Conservation (phyloP, 2,113 vertebrate genomes). For the Chionodraco myersi region DNA sequence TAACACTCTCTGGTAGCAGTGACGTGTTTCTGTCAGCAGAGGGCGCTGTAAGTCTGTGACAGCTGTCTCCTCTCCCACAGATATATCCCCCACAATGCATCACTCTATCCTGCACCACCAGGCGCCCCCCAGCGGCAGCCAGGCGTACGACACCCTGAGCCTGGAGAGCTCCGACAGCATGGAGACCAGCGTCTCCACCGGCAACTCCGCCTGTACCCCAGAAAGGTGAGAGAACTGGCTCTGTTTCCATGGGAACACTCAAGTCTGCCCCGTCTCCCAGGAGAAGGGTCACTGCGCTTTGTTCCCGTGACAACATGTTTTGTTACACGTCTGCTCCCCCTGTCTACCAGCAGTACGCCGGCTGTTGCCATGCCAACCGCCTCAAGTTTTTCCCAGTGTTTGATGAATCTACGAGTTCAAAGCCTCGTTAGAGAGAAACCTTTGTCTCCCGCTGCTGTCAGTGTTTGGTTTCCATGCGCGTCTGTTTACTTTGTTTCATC, state of each 20-base stretch:
- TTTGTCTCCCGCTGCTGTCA: constrained; percentile 33
- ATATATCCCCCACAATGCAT: constrained; percentile 83
- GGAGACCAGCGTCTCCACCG: constrained; percentile 94
- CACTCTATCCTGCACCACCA: constrained; percentile 93
- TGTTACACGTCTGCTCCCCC: constrained; percentile 69
- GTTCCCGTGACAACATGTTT: constrained; percentile 76
- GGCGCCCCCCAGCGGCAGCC: constrained; percentile 82
- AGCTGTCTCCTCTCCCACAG: constrained; percentile 72
- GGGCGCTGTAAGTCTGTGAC: constrained; percentile 82
- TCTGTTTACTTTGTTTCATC: constrained; percentile 50
- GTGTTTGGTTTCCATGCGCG: constrained; percentile 57
- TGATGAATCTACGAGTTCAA: constrained; percentile 46
- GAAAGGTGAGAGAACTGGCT: constrained; percentile 88
- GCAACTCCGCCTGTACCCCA: constrained; percentile 93
- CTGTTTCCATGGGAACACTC: constrained; percentile 85
- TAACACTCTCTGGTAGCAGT: constrained; percentile 32
- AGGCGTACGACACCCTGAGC: constrained; percentile 94
- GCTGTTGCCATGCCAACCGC: constrained; percentile 82
- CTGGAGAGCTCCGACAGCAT: constrained; percentile 98
- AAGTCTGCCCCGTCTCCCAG: constrained; percentile 77
- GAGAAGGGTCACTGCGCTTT: constrained; percentile 80
- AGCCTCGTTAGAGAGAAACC: constrained; percentile 31
- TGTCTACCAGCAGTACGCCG: constrained; percentile 48
- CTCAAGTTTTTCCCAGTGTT: constrained; percentile 69
- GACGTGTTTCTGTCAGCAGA: constrained; percentile 77